Evolutionary conservation across 2,113 vertebrate genomes (phyloP).

Genomic region (Callithrix jacchus): DNA sequence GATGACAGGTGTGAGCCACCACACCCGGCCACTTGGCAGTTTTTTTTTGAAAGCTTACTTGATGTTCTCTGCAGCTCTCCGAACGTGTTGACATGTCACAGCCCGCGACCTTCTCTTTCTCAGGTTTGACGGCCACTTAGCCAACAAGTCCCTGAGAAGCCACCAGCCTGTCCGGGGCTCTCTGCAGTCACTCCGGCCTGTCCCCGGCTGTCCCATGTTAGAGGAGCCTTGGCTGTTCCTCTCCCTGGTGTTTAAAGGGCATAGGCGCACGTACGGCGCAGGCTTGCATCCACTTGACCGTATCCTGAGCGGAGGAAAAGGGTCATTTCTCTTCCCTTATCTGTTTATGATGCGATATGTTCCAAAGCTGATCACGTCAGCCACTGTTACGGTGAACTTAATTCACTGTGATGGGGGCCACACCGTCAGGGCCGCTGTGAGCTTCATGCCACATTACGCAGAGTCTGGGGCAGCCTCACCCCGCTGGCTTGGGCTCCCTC

Average conservation of each 20-base stretch:
- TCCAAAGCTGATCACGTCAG: conserved; percentile 73
- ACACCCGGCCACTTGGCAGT: background rate
- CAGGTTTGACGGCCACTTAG: rapidly evolving
- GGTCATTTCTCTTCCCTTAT: conserved; percentile 64
- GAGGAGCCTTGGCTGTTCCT: rapidly evolving
- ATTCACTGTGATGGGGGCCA: conserved; percentile 53
- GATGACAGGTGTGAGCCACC: too few relatives aligned
- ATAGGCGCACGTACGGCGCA: background rate
- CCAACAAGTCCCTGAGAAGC: background rate
- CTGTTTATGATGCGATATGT: conserved; percentile 69
- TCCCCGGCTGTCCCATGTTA: background rate
- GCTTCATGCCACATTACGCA: conserved; percentile 60
- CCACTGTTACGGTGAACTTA: conserved; percentile 65
- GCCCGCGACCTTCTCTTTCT: background rate
- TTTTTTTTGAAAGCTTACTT: background rate
- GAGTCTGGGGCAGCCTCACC: background rate
- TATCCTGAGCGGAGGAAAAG: background rate
- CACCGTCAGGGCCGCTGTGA: background rate
- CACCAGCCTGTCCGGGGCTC: background rate
- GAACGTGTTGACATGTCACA: background rate
- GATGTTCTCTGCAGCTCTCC: background rate
- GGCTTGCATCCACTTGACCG: background rate
- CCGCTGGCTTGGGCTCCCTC: background rate
- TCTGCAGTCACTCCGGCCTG: rapidly evolving
- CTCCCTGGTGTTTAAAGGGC: conserved; percentile 24